These are phyloP conservation scores for Philopedon plagiatum DNA, from an alignment of 2,888 invertebrate species.

Conservation along the genomic window DNA sequence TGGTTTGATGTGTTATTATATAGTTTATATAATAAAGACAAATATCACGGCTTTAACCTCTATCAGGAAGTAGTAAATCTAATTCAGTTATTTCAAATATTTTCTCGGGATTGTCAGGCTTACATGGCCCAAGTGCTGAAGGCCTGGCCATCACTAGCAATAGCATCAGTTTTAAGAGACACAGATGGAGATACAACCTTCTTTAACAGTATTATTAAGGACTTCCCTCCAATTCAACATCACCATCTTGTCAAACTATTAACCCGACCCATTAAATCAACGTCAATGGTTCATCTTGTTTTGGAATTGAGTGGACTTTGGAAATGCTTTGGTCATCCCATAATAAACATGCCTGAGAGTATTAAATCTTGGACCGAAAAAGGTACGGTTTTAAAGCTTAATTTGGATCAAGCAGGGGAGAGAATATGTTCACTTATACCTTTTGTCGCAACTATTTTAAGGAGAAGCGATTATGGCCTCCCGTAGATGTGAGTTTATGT, in stretches of 20 bases:
- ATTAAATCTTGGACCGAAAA: no score
- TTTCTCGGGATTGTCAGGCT: neutral
- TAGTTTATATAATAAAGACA: neutral
- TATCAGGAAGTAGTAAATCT: neutral
- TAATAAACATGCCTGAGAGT: constrained; percentile 18
- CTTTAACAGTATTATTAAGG: neutral
- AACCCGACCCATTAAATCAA: neutral
- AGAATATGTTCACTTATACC: no score
- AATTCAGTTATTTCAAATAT: neutral
- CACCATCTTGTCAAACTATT: no score
- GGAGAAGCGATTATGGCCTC: no score
- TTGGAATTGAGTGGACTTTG: constrained; percentile 21
- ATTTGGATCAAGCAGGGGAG: no score
- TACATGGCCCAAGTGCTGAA: neutral
- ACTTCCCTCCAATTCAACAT: no score
- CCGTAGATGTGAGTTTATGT: no score
- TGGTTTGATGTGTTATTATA: constrained; percentile 28
- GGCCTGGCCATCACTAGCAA: constrained; percentile 1
- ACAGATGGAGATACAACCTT: neutral
- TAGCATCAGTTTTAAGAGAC: neutral
- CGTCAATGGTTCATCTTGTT: neutral
- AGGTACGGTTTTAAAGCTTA: no score
- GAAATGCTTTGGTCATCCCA: constrained; percentile 31
- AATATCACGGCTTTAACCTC: neutral
- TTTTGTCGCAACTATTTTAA: no score